phyloP scores from a whole-genome alignment of 1,140 invertebrate genomes.

The Rhizoglyphus robini region DNA sequence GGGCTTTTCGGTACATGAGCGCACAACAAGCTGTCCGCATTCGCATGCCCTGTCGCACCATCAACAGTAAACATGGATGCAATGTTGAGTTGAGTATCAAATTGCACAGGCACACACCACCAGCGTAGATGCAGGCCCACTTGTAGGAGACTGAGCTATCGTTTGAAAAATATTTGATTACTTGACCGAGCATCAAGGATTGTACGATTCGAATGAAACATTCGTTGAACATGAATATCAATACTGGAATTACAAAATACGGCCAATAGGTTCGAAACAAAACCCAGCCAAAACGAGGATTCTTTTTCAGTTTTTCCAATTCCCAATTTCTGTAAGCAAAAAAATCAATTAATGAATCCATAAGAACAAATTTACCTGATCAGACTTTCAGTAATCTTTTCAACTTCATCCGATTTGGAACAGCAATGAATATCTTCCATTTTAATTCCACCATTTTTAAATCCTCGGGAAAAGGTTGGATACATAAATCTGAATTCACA shows the following conservation, averaged over 20 bases:
- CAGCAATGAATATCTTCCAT: conserved; percentile 7
- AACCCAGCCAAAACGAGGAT: neutral
- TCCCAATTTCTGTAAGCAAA: conserved; percentile 1
- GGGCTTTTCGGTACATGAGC: conserved; percentile 42
- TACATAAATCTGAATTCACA: conserved; percentile 2
- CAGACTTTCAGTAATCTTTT: neutral
- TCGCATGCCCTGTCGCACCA: conserved; percentile 33
- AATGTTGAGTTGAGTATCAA: conserved; percentile 52
- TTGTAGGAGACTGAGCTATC: neutral
- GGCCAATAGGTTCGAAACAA: neutral
- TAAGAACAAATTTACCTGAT: neutral
- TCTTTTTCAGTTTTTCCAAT: neutral
- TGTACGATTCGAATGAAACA: conserved; percentile 39
- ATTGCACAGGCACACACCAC: conserved; percentile 25
- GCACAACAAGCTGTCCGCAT: conserved; percentile 41
- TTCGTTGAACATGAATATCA: neutral
- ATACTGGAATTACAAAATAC: neutral
- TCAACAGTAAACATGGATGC: conserved; percentile 37
- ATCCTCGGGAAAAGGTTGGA: conserved; percentile 10
- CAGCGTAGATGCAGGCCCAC: no score
- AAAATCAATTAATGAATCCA: neutral
- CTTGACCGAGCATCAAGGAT: conserved; percentile 6
- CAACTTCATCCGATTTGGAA: conserved; percentile 13
- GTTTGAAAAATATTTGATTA: conserved; percentile 22
- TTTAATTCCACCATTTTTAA: neutral